Base-by-base conservation (phyloP, 2,888 invertebrate species). In the Lasioglossum figueresi region DNA sequence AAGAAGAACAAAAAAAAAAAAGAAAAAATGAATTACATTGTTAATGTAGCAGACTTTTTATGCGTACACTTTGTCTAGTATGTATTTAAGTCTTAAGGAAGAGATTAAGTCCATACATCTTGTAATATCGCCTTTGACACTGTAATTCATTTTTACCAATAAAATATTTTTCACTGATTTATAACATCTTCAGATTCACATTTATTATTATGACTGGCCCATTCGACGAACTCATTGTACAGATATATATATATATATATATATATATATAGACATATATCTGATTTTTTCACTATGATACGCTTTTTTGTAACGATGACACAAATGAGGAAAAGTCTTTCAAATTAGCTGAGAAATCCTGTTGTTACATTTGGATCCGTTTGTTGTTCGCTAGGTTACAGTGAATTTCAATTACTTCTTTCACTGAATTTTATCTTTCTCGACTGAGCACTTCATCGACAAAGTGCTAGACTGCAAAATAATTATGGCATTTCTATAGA, bases 381-480 rank as follows among this genome's bases (percentile, higher is more conserved):
- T 77, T 68, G 70, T 85, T 72, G 37, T 27, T 56, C n/a, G n/a
- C 5, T 70, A 70, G 37, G 23, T 68, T 63, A 74, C 40, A 63
- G 59, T 43, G 48, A 43, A 71, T 48, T 71, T 34, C 23, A 19
- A 68, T 68, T 76, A 56, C 31, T 27, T 43, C 5, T 14, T 68
- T 23, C 14, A 40, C 63, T 79, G 63, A 81, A 66, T 68, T 73
- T 80, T 75, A 74, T 75, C n/a, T 70, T 81, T 81, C 70, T 59
- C 70, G 80, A 83, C 72, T 82, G 79, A 70, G 40, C 76, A 80
- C 80, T 78, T 75, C 31, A 68, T 31, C 31, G 79, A 63, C 43
- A 40, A 70, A 80, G 45, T 63, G 81, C 71, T 75, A 88, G 68
- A 76, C 72, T 83, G 83, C 71, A 56, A 59, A 70, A 40, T 34